Evolutionary conservation across 2,888 invertebrate species (phyloP).

Genomic region (Acleris sparsana): DNA sequence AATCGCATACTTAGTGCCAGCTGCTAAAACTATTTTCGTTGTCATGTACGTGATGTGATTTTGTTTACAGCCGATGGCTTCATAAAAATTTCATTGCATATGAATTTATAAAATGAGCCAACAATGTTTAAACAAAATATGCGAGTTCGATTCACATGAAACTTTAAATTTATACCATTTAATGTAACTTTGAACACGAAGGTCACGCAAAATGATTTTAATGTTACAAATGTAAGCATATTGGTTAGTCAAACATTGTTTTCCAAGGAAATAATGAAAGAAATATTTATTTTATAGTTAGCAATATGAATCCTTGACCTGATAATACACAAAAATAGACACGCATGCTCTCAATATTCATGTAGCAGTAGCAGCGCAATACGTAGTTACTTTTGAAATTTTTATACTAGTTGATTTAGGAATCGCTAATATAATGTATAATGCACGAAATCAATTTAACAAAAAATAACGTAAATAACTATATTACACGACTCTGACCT

Average conservation of each 20-base stretch:
- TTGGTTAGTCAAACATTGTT: neutral
- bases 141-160: constrained; percentile 21
- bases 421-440: constrained; percentile 15
- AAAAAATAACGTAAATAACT: neutral
- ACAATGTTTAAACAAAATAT: constrained; percentile 24
- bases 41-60: constrained; percentile 51
- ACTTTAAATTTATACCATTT: neutral
- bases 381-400: constrained; percentile 58
- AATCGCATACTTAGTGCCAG: constrained; percentile 63
- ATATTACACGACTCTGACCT: constrained; percentile 65
- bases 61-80: constrained; percentile 50
- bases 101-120: constrained; percentile 39
- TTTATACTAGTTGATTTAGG: constrained; percentile 36
- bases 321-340: constrained; percentile 78
- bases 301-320: constrained; percentile 75
- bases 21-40: constrained; percentile 74
- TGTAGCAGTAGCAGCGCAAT: constrained; percentile 65
- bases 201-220: constrained; percentile 13
- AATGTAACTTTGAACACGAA: constrained; percentile 1
- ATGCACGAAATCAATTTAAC: neutral
- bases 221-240: constrained; percentile 18
- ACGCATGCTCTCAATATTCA: constrained; percentile 70
- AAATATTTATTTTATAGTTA: constrained; percentile 41
- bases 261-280: constrained; percentile 36
- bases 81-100: constrained; percentile 45